Conservation (phyloP, 2,888 invertebrate genomes). For the Podabrus alpinus region DNA sequence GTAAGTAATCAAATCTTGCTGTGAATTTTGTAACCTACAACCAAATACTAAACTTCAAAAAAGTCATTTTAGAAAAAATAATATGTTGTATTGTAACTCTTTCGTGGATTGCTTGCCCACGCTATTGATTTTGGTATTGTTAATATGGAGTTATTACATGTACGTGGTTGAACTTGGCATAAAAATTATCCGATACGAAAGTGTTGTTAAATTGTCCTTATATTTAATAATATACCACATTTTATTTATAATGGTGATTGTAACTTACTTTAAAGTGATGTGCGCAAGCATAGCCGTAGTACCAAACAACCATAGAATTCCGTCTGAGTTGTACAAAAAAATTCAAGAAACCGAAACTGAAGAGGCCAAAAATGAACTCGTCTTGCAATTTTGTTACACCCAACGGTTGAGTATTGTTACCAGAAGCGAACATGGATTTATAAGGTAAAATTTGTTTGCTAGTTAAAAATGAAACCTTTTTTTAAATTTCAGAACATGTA, state of each 20-base stretch:
- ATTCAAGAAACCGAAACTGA: conserved; percentile 75
- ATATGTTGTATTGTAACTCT: not conserved
- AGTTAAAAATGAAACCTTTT: not conserved
- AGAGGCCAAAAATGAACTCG: conserved; percentile 66
- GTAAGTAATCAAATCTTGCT: not conserved
- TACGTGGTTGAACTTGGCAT: conserved; percentile 16
- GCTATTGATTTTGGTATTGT: not conserved
- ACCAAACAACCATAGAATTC: conserved; percentile 78
- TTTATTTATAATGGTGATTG: conserved; percentile 4
- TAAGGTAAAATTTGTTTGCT: conserved; percentile 63
- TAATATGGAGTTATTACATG: conserved; percentile 16
- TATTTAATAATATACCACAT: conserved; percentile 13
- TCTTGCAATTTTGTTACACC: conserved; percentile 68
- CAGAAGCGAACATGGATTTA: conserved; percentile 68
- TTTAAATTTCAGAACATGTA: conserved; percentile 60
- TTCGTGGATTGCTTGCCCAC: conserved; percentile 1
- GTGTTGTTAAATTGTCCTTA: not conserved
- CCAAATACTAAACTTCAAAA: no score
- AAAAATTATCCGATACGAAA: not conserved
- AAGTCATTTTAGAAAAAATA: not conserved
- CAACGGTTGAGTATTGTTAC: conserved; percentile 79
- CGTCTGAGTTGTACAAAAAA: conserved; percentile 71
- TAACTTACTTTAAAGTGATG: conserved; percentile 68
- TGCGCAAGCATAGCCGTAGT: conserved; percentile 77
- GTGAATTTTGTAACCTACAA: not conserved